Base-by-base conservation (phyloP, 2,797 vertebrate species). In the Pipistrellus nathusii region DNA sequence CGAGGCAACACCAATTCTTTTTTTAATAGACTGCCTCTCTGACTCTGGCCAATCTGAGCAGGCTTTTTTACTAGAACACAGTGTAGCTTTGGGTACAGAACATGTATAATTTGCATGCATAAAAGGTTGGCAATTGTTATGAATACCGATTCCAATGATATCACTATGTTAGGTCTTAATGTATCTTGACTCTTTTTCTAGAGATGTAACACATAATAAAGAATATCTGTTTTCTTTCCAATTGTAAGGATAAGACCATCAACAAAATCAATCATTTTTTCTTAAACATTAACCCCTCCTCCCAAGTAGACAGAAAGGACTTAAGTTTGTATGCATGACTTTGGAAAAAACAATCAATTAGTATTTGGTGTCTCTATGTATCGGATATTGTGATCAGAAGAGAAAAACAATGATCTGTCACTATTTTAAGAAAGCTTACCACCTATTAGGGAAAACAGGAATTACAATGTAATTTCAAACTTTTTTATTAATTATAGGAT, bases 261-360 rank as follows among this genome's bases (percentile, higher is more conserved):
- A 90, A 83, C 9, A 82, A 69, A 64, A 30, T 59, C 3, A 32
- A 21, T 23, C 27, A 68, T 32, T 80, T 32, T 55, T 9, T 84
- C 68, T 18, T 38, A 80, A 90, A 20, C 15, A 85, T 46, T 59
- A 94, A 89, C n/a, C 25, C 3, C 8, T 18, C 21, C 23, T 64
- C 2, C 12, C 5, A 73, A 68, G 11, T 51, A 38, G 23, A 46
- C 13, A 90, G 41, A 57, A 62, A 95, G 4, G 1, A 84, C 25
- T 66, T 64, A 27, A 11, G 53, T 9, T 12, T 57, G 35, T 71
- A 57, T 73, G 2, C 32, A 53, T 46, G 21, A 35, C 20, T 93
- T 90, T 72, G 15, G 46, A 68, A 94, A 62, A 86, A 14, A 78
- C 27, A 73, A 72, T 93, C 10, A 81, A 25, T 53, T 53, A 66